A percentile compares a stretch with the other conserved stretches of the same genome.
Conservation (phyloP, 2,888 invertebrate genomes). For the Ligdia adustata region DNA sequence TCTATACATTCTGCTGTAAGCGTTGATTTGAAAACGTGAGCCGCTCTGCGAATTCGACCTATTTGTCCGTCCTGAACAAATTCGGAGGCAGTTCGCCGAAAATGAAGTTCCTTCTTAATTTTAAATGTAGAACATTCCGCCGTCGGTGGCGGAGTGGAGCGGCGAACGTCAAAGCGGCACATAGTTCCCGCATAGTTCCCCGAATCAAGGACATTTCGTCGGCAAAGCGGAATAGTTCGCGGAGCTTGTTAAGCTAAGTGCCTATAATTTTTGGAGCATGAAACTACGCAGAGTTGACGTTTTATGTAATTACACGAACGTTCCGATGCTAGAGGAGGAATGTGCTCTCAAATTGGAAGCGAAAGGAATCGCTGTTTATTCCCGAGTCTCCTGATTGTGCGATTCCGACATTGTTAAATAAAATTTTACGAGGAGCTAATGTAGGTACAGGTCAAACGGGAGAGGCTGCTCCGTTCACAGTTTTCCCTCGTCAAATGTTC, state of each 20-base stretch:
- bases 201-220: constrained; percentile 24
- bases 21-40: constrained; percentile 41
- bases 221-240: constrained; percentile 26
- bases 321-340: constrained; percentile 13
- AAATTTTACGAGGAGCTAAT: not conserved
- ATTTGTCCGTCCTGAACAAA: constrained; percentile 17
- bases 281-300: constrained; percentile 22
- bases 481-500: no score
- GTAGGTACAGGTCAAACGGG: not conserved
- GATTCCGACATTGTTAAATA: not conserved
- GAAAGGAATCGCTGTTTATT: constrained; percentile 16
- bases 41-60: constrained; percentile 22
- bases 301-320: constrained; percentile 24
- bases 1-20: constrained; percentile 18
- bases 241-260: constrained; percentile 30
- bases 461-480: no score
- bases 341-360: constrained; percentile 20
- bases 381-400: constrained; percentile 1
- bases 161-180: constrained; percentile 19
- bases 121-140: constrained; percentile 8
- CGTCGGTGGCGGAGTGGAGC: not conserved
- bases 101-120: constrained; percentile 1
- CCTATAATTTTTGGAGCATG: constrained; percentile 31
- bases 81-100: not conserved
- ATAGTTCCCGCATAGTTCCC: constrained; percentile 23